phyloP scores from a whole-genome alignment of 2,797 vertebrate species.

The Okamejei kenojei region DNA sequence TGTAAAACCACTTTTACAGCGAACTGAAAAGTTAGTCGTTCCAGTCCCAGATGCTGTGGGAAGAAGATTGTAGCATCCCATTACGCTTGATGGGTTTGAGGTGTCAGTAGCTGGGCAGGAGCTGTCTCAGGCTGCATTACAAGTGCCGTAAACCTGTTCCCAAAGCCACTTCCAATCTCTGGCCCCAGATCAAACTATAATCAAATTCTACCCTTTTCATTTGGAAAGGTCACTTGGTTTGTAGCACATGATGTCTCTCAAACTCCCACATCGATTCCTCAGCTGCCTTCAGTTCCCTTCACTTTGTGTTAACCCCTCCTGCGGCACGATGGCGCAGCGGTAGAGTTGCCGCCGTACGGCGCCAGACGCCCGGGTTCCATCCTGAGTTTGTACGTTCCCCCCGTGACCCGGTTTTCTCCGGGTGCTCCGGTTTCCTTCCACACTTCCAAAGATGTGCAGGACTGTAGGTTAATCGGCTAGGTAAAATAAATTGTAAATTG shows the following conservation, averaged over 20 bases:
- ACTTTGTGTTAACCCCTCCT: not conserved
- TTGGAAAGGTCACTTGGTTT: not conserved
- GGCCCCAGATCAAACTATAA: not conserved
- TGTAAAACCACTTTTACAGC: not conserved
- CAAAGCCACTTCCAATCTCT: not conserved
- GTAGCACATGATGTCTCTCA: not conserved
- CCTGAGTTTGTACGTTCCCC: too few relatives aligned
- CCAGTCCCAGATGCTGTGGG: not conserved
- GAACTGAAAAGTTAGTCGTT: not conserved
- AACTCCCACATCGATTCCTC: not conserved
- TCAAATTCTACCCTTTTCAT: not conserved
- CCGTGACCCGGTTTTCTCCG: too few relatives aligned
- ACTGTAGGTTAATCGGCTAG: too few relatives aligned
- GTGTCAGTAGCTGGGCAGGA: not conserved
- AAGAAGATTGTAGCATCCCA: not conserved
- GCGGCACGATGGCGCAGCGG: too few relatives aligned
- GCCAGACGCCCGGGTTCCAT: too few relatives aligned
- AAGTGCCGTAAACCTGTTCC: not conserved
- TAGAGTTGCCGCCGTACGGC: too few relatives aligned
- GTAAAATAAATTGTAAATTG: too few relatives aligned
- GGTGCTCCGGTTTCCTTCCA: too few relatives aligned
- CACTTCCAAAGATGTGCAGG: too few relatives aligned
- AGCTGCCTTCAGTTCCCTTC: not conserved
- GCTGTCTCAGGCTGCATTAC: not conserved
- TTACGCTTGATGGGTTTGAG: not conserved